A percentile compares a stretch with the other conserved stretches of the same genome.
Conservation (phyloP, 1,140 invertebrate genomes). For the Ectropis grisescens region DNA sequence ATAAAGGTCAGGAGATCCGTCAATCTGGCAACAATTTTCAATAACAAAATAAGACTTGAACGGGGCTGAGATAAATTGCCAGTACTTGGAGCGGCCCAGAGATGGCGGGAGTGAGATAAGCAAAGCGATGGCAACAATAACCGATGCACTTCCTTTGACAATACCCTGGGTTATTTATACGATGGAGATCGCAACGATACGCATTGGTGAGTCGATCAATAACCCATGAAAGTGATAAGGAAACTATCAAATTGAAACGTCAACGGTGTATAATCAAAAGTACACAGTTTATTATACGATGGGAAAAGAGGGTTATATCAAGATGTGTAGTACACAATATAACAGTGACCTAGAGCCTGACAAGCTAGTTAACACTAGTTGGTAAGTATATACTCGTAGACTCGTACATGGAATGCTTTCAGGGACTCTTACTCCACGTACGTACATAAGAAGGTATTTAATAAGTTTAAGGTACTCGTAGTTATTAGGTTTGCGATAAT, state of each 20-base stretch:
- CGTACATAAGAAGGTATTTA: too few relatives aligned
- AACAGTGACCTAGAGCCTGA: too few relatives aligned
- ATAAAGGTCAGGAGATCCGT: conserved; percentile 11
- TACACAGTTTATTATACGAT: conserved; percentile 21
- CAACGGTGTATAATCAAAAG: conserved; percentile 32
- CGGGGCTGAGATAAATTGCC: conserved; percentile 41
- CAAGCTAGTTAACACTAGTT: too few relatives aligned
- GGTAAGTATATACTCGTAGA: too few relatives aligned
- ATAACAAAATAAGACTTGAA: conserved; percentile 40
- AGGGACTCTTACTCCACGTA: too few relatives aligned
- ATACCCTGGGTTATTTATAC: conserved; percentile 41
- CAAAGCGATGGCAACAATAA: conserved; percentile 49
- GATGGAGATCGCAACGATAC: conserved; percentile 38
- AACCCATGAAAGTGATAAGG: conserved; percentile 39
- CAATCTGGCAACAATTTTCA: conserved; percentile 33
- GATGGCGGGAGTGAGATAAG: conserved; percentile 32
- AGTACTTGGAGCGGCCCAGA: conserved; percentile 17
- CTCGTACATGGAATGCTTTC: too few relatives aligned
- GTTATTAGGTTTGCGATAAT: too few relatives aligned
- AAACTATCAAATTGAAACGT: conserved; percentile 41
- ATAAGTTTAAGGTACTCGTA: too few relatives aligned
- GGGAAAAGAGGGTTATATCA: conserved; percentile 6
- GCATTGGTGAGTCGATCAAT: conserved; percentile 42
- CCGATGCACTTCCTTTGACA: conserved; percentile 53
- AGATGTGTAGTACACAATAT: conserved; percentile 2